Evolutionary conservation across 2,797 vertebrate genomes (phyloP), one percentile per base, ranked within the genome.

Genomic region (Ctenochaetus hawaiiensis): DNA sequence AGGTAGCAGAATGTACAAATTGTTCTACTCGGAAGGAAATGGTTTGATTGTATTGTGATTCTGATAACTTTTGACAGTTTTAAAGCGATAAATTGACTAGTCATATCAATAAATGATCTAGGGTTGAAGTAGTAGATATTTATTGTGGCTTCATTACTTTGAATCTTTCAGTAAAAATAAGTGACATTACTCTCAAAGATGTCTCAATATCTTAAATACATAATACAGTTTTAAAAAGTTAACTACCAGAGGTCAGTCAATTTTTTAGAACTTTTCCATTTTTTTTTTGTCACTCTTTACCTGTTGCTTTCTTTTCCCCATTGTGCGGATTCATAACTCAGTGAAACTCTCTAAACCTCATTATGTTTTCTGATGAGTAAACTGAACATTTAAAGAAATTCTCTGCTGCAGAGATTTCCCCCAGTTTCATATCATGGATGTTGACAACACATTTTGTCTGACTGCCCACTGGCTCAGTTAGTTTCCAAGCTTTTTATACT

Each of bases 1-100:
- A 18, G 66, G 30, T 49, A 4, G 44, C 37, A 67, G 59, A 53
- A 77, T 65, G 13, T 13, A 49, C 16, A 70, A 51, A 78, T 34
- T 22, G 45, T 60, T 41, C 18, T 9, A 45, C 10, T 44, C 10
- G 22, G 10, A n/a, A n/a, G 4, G 30, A 11, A 58, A 67, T 54
- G 41, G 7, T 44, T 48, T 1, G n/a, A 68, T 26, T 22, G 17
- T 17, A 48, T 23, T 67, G 43, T 37, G 47, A 39, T 37, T 44
- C 12, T 70, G 48, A 69, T 54, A 48, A 45, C 26, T 54, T 64
- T 17, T 63, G 12, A 66, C 43, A 47, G 30, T 54, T 30, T 30
- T 30, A 30, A 2, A 30, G 30, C 30, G 30, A 30, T 30, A 30
- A 30, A 5, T 30, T 30, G 4, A 3, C 4, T 6, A 11, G 16